These are phyloP conservation scores for Sciaenops ocellatus DNA, from an alignment of 2,797 vertebrate genomes.

Conservation along the genomic window DNA sequence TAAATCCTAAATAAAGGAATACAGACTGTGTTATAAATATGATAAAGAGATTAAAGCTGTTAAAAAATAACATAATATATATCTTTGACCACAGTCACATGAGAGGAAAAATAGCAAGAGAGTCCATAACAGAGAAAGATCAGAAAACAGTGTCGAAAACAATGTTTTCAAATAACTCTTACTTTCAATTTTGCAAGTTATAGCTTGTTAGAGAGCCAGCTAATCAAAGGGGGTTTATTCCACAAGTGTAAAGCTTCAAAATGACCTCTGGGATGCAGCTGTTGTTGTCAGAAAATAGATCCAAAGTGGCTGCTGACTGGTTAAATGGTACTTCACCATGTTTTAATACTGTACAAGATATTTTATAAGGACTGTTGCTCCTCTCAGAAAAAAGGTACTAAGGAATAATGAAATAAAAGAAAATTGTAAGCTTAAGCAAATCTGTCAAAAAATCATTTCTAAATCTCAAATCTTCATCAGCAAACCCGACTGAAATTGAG, in stretches of 20 bases:
- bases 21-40: not conserved
- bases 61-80: not conserved
- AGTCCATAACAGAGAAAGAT: not conserved
- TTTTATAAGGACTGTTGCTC: not conserved
- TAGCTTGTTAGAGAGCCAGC: no score
- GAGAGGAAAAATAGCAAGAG: not conserved
- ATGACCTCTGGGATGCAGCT: no score
- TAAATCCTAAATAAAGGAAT: not conserved
- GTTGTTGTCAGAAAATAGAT: no score
- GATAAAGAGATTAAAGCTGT: not conserved
- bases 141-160: no score
- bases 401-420: not conserved
- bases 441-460: not conserved
- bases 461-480: not conserved
- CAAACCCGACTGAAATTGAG: not conserved
- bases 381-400: not conserved
- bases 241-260: no score
- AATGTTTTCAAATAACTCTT: not conserved
- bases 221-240: no score
- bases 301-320: no score
- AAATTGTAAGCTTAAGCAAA: not conserved
- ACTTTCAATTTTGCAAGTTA: no score
- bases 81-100: constrained; percentile 8
- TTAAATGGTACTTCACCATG: no score
- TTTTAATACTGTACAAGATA: no score